phyloP scores from a whole-genome alignment of 2,888 invertebrate genomes.

The Idaea biselata region DNA sequence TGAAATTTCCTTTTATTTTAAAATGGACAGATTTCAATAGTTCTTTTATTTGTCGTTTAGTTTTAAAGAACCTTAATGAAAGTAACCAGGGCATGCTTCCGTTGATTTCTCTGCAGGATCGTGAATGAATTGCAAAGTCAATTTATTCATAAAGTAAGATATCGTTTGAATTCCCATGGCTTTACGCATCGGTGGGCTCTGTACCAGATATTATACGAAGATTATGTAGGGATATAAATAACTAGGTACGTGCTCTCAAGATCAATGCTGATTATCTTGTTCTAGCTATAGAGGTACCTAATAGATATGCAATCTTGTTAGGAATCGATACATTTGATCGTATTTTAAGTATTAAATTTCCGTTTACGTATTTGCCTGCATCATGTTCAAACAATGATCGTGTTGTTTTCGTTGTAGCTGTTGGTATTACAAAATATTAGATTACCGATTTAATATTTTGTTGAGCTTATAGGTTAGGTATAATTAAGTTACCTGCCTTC shows the following conservation, averaged over 20 bases:
- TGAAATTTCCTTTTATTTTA: slow-evolving; percentile 34
- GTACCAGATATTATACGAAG: slow-evolving; percentile 19
- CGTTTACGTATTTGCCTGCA: no score
- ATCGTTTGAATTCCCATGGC: slow-evolving; percentile 26
- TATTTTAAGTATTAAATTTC: neutral
- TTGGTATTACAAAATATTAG: no score
- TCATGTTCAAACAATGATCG: no score
- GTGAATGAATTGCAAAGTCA: slow-evolving; percentile 28
- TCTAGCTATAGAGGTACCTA: neutral
- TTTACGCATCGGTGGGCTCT: slow-evolving; percentile 20
- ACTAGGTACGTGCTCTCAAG: slow-evolving; percentile 9
- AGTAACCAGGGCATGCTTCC: slow-evolving; percentile 39
- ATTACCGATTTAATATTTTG: no score
- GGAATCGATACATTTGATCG: neutral
- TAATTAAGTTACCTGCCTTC: neutral
- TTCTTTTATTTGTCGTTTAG: neutral
- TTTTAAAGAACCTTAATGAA: neutral
- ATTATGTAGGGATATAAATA: neutral
- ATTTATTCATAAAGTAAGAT: slow-evolving; percentile 36
- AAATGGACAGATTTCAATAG: slow-evolving; percentile 20
- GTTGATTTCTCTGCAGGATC: slow-evolving; percentile 41
- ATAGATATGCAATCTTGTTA: neutral
- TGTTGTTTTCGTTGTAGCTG: no score
- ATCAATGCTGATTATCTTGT: slow-evolving; percentile 11
- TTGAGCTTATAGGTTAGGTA: no score